Evolutionary conservation across 1,140 invertebrate genomes (phyloP).

Genomic region (Drosophila albomicans): DNA sequence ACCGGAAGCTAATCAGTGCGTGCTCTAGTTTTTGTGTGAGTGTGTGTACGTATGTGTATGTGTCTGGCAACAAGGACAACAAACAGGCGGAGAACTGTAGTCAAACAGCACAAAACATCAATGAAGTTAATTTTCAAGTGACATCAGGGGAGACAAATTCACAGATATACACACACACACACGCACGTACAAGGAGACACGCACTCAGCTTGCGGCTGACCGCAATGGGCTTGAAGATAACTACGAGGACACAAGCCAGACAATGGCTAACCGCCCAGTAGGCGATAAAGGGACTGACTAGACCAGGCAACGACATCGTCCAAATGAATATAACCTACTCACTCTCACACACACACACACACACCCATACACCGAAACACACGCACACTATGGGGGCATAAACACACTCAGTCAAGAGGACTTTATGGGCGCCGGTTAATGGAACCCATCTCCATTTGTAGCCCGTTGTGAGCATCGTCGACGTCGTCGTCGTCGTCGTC

Average conservation of each 20-base stretch:
- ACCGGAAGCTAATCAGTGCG: conserved; percentile 19
- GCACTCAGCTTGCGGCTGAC: conserved; percentile 57
- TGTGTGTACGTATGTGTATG: conserved; percentile 4
- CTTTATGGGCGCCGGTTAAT: conserved; percentile 28
- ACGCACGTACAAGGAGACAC: conserved; percentile 12
- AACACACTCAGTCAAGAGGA: neutral
- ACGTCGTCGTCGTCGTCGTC: conserved; percentile 26
- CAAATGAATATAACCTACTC: conserved; percentile 13
- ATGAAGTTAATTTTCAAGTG: conserved; percentile 70
- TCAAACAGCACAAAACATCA: conserved; percentile 41
- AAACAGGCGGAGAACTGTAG: conserved; percentile 30
- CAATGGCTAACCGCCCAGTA: conserved; percentile 6
- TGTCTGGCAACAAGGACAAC: conserved; percentile 18
- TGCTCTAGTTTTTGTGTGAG: neutral
- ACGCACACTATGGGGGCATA: neutral
- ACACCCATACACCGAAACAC: neutral
- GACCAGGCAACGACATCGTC: conserved; percentile 17
- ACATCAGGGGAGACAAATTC: conserved; percentile 26
- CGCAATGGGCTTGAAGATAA: conserved; percentile 64
- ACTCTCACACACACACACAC: neutral
- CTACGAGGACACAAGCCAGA: conserved; percentile 15
- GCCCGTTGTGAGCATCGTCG: conserved; percentile 2
- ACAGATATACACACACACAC: conserved; percentile 15
- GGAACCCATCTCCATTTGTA: conserved; percentile 61
- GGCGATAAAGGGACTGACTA: neutral